Evolutionary conservation across 2,888 invertebrate species (phyloP).

Genomic region (Odontomyia ornata): DNA sequence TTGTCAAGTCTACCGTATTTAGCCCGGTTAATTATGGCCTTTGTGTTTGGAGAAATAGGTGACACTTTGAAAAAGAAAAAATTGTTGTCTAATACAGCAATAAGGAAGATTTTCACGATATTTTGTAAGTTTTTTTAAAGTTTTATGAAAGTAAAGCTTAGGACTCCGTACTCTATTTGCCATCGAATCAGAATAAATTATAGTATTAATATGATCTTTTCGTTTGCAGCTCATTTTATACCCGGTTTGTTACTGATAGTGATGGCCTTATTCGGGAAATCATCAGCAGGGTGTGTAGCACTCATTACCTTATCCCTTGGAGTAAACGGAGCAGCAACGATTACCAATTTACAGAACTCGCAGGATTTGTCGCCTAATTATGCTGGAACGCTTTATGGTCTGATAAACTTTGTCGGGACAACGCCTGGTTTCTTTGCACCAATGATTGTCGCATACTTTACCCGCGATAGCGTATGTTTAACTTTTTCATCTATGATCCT

Average conservation of each 20-base stretch:
- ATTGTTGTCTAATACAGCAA: slow-evolving; percentile 66
- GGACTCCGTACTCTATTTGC: neutral
- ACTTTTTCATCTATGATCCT: neutral
- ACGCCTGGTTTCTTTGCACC: slow-evolving; percentile 78
- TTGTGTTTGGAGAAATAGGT: slow-evolving; percentile 75
- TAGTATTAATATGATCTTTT: neutral
- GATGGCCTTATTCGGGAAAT: slow-evolving; percentile 71
- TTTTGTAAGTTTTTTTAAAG: slow-evolving; percentile 67
- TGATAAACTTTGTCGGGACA: slow-evolving; percentile 77
- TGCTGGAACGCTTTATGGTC: slow-evolving; percentile 77
- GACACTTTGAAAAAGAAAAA: slow-evolving; percentile 69
- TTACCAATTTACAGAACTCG: slow-evolving; percentile 70
- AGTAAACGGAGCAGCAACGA: slow-evolving; percentile 71
- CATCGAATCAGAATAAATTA: neutral
- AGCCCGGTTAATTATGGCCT: slow-evolving; percentile 73
- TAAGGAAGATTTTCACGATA: slow-evolving; percentile 73
- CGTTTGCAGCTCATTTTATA: slow-evolving; percentile 67
- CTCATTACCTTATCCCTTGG: slow-evolving; percentile 76
- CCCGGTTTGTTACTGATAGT: slow-evolving; percentile 67
- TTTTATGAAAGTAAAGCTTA: neutral
- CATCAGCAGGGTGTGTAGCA: slow-evolving; percentile 70
- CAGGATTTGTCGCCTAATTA: slow-evolving; percentile 80
- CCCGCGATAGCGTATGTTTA: slow-evolving; percentile 66
- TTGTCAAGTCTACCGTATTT: slow-evolving; percentile 77
- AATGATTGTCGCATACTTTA: slow-evolving; percentile 71